Base-by-base conservation (phyloP, 2,113 vertebrate genomes). In the Uria aalge region DNA sequence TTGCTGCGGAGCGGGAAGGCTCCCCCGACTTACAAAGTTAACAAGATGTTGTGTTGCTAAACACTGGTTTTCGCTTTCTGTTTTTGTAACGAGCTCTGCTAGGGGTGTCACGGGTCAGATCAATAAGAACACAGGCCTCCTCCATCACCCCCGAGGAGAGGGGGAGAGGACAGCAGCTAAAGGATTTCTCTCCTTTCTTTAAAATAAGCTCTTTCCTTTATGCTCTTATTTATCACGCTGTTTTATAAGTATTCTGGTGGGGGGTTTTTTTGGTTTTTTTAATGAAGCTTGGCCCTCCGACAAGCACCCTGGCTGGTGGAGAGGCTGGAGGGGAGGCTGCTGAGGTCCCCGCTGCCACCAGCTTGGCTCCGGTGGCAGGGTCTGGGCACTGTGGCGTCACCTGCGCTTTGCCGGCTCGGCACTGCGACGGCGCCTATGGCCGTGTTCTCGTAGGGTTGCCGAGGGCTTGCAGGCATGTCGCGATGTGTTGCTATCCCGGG, bases 391-490 rank as follows among this genome's bases (percentile, higher is more conserved):
- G 5, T 8, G 26, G 67, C 64, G 41, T 6, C 2, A 2, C 4
- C 45, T 2, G n/a, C 1, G 1, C 34, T 53, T 8, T 41, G 76
- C 76, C 15, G 67, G 8, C 1, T 18, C 45, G 41, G 63, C 68
- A 7, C 21, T 5, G 13, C 16, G 0, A 0, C 14, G 2, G 60
- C 3, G 0, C 4, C 4, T 8, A 11, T 0, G 0, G 8, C 26
- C 48, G 56, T 38, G 3, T 15, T 12, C 11, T 4, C 3, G n/a
- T 0, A 2, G 71, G 38, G 14, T 10, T 2, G 26, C 34, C 1
- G 34, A 40, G 74, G 7, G 60, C 75, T 66, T 57, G 45, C 41
- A 11, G 83, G 9, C 52, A 1, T 11, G 15, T 76, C 4, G 7
- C 0, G n/a, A 26, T 23, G 79, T 60, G 41, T 43, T 9, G 15